phyloP scores from a whole-genome alignment of 2,888 invertebrate species.

The Heliconius erato region DNA sequence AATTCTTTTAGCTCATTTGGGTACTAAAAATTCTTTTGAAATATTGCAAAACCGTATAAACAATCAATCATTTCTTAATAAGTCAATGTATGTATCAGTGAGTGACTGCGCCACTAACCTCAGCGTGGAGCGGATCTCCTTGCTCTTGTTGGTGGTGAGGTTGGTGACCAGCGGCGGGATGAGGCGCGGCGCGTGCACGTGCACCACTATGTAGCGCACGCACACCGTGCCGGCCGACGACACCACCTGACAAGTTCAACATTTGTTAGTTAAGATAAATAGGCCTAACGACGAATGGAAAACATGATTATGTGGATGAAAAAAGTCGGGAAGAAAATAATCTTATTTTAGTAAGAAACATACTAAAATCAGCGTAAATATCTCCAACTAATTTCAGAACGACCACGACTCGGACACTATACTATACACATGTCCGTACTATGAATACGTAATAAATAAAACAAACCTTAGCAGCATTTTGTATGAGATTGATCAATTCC shows the following conservation, averaged over 20 bases:
- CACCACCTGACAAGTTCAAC: slow-evolving; percentile 87
- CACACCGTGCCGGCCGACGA: slow-evolving; percentile 95
- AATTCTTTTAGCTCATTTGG: too few relatives aligned
- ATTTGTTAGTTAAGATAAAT: too few relatives aligned
- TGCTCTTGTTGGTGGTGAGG: slow-evolving; percentile 93
- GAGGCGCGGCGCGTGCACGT: slow-evolving; percentile 92
- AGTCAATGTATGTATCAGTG: too few relatives aligned
- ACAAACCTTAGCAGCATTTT: slow-evolving; percentile 96
- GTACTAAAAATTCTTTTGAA: too few relatives aligned
- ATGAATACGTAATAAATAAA: background rate
- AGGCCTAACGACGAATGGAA: too few relatives aligned
- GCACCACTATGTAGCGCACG: slow-evolving; percentile 94
- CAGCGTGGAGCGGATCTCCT: slow-evolving; percentile 92
- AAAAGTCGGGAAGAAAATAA: too few relatives aligned
- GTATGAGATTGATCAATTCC: slow-evolving; percentile 94
- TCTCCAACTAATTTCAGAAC: background rate
- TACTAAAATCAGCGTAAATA: too few relatives aligned
- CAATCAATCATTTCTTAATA: too few relatives aligned
- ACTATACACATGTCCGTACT: background rate
- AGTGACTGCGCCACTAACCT: slow-evolving; percentile 60
- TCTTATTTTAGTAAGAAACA: too few relatives aligned
- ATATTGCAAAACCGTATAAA: too few relatives aligned
- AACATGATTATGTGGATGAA: too few relatives aligned
- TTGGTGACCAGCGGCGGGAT: slow-evolving; percentile 92
- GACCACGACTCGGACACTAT: background rate